phyloP scores from a whole-genome alignment of 2,888 invertebrate species.

The Microctonus aethiopoides region DNA sequence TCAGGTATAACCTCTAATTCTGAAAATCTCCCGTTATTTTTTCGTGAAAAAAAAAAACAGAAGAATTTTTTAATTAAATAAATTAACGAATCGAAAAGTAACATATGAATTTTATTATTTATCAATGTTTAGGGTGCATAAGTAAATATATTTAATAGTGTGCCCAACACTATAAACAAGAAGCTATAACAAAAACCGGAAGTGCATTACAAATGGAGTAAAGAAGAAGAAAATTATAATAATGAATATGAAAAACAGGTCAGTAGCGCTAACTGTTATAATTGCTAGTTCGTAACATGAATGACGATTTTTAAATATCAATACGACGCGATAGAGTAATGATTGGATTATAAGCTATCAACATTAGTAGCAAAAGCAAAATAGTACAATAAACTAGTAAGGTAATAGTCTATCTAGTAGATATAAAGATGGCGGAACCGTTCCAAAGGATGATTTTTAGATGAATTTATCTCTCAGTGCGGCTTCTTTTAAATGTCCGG shows the following conservation, averaged over 20 bases:
- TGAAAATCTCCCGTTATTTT: background rate
- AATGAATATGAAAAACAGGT: background rate
- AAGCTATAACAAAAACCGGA: background rate
- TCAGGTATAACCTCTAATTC: background rate
- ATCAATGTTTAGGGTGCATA: too few relatives aligned
- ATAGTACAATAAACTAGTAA: background rate
- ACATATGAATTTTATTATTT: background rate
- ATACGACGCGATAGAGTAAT: background rate
- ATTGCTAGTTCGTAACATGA: background rate
- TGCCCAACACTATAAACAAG: background rate
- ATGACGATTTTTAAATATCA: background rate
- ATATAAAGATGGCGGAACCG: slow-evolving; percentile 17
- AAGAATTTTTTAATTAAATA: too few relatives aligned
- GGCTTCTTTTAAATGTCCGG: background rate
- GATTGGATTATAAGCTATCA: background rate
- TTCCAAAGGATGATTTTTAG: slow-evolving; percentile 21
- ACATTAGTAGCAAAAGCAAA: background rate
- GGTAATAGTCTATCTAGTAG: background rate
- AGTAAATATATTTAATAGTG: background rate
- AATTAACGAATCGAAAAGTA: too few relatives aligned
- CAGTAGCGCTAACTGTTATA: background rate
- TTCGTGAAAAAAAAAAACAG: background rate
- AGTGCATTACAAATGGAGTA: background rate
- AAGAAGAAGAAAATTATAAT: background rate
- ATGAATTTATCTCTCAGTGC: slow-evolving; percentile 16